Evolutionary conservation across 2,888 invertebrate species (phyloP).

Genomic region (Pheosia tremula): DNA sequence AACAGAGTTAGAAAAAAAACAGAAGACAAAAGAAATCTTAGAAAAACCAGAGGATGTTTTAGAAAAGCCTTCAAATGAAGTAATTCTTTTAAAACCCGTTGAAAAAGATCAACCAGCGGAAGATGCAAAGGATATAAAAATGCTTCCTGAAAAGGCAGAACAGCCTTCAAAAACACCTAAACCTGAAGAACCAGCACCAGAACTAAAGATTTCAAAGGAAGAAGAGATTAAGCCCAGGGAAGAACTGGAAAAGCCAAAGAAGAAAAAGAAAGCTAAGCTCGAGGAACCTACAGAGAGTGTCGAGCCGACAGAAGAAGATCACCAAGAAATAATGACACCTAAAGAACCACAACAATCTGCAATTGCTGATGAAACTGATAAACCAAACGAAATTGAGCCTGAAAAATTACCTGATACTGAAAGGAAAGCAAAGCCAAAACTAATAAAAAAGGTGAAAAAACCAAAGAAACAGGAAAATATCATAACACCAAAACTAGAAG

Average conservation of each 20-base stretch:
- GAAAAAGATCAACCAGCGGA: neutral
- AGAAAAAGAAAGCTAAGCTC: constrained; percentile 11
- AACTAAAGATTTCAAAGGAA: constrained; percentile 1
- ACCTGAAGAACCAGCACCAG: constrained; percentile 31
- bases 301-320: neutral
- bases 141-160: neutral
- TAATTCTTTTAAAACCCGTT: neutral
- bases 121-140: neutral
- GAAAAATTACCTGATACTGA: constrained; percentile 24
- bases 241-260: constrained; percentile 12
- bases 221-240: constrained; percentile 2
- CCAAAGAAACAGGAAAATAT: constrained; percentile 26
- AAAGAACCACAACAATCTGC: neutral
- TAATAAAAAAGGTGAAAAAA: constrained; percentile 24
- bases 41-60: neutral
- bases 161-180: neutral
- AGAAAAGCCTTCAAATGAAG: neutral
- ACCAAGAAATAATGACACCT: neutral
- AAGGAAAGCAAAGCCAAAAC: constrained; percentile 34
- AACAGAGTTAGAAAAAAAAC: neutral
- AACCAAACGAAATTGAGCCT: constrained; percentile 47
- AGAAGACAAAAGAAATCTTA: neutral
- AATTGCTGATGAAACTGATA: constrained; percentile 34
- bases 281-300: constrained; percentile 9
- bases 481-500: constrained; percentile 6